A percentile compares a stretch with the other conserved stretches of the same genome.
Conservation (phyloP, 2,888 invertebrate species). For the Dione juno region DNA sequence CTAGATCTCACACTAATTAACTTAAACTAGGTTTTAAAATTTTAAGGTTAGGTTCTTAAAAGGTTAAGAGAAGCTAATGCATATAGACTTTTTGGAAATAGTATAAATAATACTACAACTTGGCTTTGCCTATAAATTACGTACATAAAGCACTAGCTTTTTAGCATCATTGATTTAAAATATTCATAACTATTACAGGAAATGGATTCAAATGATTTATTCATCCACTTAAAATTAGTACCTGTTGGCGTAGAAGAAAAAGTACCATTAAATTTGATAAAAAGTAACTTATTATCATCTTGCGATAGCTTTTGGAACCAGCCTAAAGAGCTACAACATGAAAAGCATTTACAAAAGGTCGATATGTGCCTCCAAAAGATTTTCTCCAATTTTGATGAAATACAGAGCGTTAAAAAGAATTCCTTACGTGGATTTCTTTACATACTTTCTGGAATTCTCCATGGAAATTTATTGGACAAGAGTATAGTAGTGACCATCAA, state of each 20-base stretch:
- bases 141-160: no score
- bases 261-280: constrained; percentile 62
- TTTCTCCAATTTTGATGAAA: constrained; percentile 62
- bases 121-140: no score
- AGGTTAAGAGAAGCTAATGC: no score
- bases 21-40: no score
- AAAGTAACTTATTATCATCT: constrained; percentile 63
- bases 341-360: constrained; percentile 69
- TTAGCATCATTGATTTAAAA: no score
- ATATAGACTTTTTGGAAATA: no score
- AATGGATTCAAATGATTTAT: neutral
- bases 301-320: constrained; percentile 64
- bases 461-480: constrained; percentile 59
- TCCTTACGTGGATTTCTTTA: constrained; percentile 72
- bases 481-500: constrained; percentile 78
- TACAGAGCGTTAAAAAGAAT: constrained; percentile 70
- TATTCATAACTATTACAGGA: constrained; percentile 9
- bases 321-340: constrained; percentile 77
- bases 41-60: no score
- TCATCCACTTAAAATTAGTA: neutral
- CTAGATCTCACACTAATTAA: no score
- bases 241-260: constrained; percentile 52
- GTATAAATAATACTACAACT: no score
- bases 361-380: constrained; percentile 68
- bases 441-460: constrained; percentile 70